Conservation (phyloP, 2,888 invertebrate species). For the Papilio elwesi region DNA sequence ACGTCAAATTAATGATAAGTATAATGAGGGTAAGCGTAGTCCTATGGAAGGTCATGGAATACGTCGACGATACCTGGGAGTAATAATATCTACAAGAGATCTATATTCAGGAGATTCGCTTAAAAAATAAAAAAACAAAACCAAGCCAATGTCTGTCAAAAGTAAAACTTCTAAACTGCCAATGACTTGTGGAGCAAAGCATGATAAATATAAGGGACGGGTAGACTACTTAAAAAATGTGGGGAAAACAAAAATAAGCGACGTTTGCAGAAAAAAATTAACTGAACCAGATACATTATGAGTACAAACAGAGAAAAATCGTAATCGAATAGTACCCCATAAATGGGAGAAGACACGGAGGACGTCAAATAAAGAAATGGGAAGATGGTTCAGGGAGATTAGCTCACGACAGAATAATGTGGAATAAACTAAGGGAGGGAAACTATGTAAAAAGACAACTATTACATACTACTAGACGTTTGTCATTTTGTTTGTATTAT, state of each 20-base stretch:
- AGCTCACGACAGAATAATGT: neutral
- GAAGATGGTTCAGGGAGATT: neutral
- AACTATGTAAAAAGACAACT: neutral
- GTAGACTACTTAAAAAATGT: no score
- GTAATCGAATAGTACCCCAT: neutral
- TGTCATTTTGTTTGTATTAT: no score
- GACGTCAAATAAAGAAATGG: no score
- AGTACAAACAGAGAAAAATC: neutral
- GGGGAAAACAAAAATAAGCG: no score
- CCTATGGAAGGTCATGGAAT: no score
- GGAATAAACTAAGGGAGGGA: neutral
- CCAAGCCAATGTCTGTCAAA: neutral
- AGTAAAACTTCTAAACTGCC: neutral
- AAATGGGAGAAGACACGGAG: neutral
- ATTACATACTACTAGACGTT: neutral
- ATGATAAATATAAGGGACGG: no score
- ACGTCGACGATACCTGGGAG: no score
- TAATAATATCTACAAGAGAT: no score
- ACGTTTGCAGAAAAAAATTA: neutral
- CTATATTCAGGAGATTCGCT: no score
- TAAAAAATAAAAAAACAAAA: no score
- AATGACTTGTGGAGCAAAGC: no score
- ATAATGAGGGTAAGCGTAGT: no score
- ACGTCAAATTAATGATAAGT: slow-evolving; percentile 34
- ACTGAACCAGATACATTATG: neutral